Conservation (phyloP, 2,888 invertebrate species). For the Allacma fusca region DNA sequence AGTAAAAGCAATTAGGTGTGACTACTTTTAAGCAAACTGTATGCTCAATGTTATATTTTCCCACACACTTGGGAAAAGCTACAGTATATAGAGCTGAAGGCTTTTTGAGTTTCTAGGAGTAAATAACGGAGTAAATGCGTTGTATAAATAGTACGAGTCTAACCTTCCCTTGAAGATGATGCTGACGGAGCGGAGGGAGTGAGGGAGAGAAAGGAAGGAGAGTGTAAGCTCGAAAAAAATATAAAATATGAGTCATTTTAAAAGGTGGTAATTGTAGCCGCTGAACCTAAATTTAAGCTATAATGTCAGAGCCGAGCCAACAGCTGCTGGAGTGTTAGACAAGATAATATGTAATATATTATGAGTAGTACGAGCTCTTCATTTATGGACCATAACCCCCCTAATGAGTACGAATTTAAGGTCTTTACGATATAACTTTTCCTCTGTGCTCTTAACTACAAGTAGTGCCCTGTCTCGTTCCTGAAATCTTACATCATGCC, state of each 20-base stretch:
- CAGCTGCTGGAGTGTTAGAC: not conserved
- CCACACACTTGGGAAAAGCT: no score
- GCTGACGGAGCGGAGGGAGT: not conserved
- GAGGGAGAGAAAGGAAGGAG: not conserved
- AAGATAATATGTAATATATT: not conserved
- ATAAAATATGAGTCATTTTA: conserved; percentile 9
- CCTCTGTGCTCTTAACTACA: not conserved
- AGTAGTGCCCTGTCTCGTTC: no score
- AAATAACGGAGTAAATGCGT: no score
- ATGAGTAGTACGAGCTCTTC: not conserved
- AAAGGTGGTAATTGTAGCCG: conserved; percentile 12
- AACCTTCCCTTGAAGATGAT: not conserved
- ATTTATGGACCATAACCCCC: not conserved
- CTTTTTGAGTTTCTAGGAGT: no score
- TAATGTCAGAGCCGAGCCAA: not conserved
- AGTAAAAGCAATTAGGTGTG: no score
- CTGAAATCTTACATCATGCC: no score
- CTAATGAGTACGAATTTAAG: conserved; percentile 6
- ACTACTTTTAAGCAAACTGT: no score
- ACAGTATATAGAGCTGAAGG: no score
- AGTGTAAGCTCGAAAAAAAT: no score
- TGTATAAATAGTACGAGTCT: no score
- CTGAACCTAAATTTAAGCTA: not conserved
- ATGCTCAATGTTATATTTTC: no score
- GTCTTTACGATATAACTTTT: not conserved